Percentiles rank a stretch among this genome's conserved stretches.
phyloP scores from a whole-genome alignment of 2,888 invertebrate genomes.

The Scaptomyza caliginosa region DNA sequence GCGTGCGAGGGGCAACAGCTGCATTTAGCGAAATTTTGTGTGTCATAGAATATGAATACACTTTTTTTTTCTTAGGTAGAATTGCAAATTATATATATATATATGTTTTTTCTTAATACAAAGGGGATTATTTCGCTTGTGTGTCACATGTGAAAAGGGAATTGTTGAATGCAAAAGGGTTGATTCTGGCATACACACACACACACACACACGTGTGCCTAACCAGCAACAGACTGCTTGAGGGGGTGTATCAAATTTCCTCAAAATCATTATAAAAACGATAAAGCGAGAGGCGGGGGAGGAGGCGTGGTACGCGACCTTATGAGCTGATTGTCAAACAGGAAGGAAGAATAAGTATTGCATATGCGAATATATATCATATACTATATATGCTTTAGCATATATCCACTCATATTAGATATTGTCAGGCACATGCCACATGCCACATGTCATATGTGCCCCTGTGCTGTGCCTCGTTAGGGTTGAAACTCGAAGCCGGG shows the following conservation, averaged over 20 bases:
- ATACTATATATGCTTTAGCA: neutral
- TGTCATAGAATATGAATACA: constrained; percentile 44
- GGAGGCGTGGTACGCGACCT: constrained; percentile 14
- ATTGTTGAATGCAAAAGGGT: constrained; percentile 35
- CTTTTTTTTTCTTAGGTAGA: constrained; percentile 29
- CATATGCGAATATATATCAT: constrained; percentile 18
- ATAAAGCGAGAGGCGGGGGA: constrained; percentile 10
- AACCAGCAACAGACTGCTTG: neutral
- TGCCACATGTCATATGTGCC: constrained; percentile 23
- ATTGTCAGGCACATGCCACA: constrained; percentile 33
- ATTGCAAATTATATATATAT: constrained; percentile 45
- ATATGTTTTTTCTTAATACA: constrained; percentile 26
- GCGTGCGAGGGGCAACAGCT: constrained; percentile 55
- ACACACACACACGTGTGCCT: constrained; percentile 42
- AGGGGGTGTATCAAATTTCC: constrained; percentile 69
- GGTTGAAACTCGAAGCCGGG: constrained; percentile 52
- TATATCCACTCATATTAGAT: constrained; percentile 2
- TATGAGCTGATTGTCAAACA: constrained; percentile 15
- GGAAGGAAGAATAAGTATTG: constrained; percentile 20
- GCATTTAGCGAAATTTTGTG: constrained; percentile 49
- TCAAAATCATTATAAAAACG: constrained; percentile 64
- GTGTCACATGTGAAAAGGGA: constrained; percentile 27
- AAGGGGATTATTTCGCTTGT: constrained; percentile 50
- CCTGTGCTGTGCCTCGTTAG: constrained; percentile 15
- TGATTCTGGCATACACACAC: constrained; percentile 23